A percentile compares a stretch with the other conserved stretches of the same genome.
phyloP scores from a whole-genome alignment of 1,140 invertebrate genomes.

The Metaphire vulgaris region DNA sequence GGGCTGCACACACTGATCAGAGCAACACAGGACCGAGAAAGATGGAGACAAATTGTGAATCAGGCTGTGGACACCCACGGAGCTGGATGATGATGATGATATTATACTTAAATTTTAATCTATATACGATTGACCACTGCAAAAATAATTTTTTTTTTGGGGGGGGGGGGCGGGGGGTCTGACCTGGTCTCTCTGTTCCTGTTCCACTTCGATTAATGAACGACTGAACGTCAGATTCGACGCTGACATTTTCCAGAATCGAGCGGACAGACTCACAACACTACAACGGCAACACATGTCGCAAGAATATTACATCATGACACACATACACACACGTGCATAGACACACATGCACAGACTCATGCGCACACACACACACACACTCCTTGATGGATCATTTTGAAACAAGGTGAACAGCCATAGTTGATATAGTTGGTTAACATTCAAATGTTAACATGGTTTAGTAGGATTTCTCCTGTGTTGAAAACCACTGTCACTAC shows the following conservation, averaged over 20 bases:
- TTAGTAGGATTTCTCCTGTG: too few relatives aligned
- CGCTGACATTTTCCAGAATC: not conserved
- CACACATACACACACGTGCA: not conserved
- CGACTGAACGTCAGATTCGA: not conserved
- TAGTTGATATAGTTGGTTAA: not conserved
- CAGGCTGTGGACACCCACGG: too few relatives aligned
- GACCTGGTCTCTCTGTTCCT: not conserved
- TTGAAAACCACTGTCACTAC: too few relatives aligned
- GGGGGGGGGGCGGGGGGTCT: too few relatives aligned
- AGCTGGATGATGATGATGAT: too few relatives aligned
- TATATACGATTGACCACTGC: too few relatives aligned
- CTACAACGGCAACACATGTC: too few relatives aligned
- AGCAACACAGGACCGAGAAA: too few relatives aligned
- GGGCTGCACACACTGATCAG: too few relatives aligned
- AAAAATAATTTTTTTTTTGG: too few relatives aligned
- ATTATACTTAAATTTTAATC: too few relatives aligned
- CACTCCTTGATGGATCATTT: not conserved
- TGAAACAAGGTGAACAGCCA: not conserved
- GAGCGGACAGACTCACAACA: not conserved
- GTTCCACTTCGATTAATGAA: not conserved
- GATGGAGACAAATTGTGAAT: too few relatives aligned
- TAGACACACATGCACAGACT: not conserved
- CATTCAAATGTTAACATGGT: not conserved
- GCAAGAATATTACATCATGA: not conserved
- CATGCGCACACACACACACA: not conserved